A percentile compares a stretch with the other conserved stretches of the same genome.
Conservation (phyloP, 2,797 vertebrate genomes). For the Gadopsis marmoratus region DNA sequence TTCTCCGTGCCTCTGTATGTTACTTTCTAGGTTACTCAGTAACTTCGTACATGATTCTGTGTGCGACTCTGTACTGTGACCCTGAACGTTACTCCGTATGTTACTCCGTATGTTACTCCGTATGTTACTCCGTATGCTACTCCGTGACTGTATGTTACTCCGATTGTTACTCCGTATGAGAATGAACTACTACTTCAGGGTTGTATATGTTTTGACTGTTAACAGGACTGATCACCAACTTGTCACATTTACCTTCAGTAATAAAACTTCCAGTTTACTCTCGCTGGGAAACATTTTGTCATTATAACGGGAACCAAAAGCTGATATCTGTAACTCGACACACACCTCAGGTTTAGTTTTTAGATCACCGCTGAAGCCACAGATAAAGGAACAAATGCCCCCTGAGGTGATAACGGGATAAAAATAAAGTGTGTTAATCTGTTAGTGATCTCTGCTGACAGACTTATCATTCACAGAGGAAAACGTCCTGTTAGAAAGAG, state of each 20-base stretch:
- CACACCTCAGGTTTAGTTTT: conserved; percentile 1
- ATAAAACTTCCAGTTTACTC: background rate
- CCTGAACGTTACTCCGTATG: background rate
- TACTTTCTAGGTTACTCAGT: no score
- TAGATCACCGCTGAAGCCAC: conserved; percentile 11
- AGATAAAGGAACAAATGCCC: background rate
- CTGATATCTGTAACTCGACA: background rate
- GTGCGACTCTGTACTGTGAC: background rate
- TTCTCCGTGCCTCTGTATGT: no score
- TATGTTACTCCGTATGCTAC: no score
- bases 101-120: no score
- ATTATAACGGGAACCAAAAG: background rate
- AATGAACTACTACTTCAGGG: background rate
- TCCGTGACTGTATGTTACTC: background rate
- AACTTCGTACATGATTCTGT: no score
- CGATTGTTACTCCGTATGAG: background rate
- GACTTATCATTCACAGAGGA: conserved; percentile 29
- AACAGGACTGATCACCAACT: background rate
- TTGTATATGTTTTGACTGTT: background rate
- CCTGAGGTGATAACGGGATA: background rate
- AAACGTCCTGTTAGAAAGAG: conserved; percentile 19
- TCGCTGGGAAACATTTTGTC: background rate
- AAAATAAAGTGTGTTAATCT: conserved; percentile 6
- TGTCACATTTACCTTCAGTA: background rate
- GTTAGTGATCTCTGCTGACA: background rate